phyloP scores from a whole-genome alignment of 2,113 vertebrate genomes.

The Leucoraja erinaceus region DNA sequence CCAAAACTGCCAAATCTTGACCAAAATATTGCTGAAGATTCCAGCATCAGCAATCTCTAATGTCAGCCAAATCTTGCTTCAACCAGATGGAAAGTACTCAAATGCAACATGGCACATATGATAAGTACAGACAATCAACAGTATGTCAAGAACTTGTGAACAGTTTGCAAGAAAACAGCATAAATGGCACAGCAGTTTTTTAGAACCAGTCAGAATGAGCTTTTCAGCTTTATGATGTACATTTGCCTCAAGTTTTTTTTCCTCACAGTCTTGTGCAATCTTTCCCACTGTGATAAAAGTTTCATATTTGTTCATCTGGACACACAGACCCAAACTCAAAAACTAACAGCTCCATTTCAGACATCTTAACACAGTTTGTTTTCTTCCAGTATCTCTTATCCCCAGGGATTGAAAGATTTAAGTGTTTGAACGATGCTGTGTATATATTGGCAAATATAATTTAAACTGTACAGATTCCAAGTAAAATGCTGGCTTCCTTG shows the following conservation, averaged over 20 bases:
- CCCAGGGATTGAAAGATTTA: background rate
- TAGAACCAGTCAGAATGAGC: background rate
- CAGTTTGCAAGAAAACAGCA: background rate
- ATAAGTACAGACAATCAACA: background rate
- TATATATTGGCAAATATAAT: background rate
- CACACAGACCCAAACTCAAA: background rate
- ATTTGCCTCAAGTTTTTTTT: background rate
- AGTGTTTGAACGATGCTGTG: background rate
- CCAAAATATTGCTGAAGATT: too few species aligned
- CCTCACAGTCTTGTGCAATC: background rate
- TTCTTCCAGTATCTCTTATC: background rate
- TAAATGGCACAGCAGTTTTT: background rate
- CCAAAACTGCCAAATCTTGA: background rate
- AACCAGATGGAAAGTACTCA: background rate
- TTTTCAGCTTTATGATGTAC: background rate
- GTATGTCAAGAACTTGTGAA: background rate
- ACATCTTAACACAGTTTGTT: background rate
- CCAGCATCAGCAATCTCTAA: too few species aligned
- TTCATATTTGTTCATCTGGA: background rate
- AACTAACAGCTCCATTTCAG: background rate
- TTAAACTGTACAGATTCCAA: background rate
- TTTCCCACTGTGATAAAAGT: background rate
- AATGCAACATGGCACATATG: background rate
- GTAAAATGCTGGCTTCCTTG: background rate
- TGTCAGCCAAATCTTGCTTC: background rate